These are phyloP conservation scores for Mercenaria mercenaria DNA, from an alignment of 1,140 invertebrate genomes.

Conservation along the genomic window DNA sequence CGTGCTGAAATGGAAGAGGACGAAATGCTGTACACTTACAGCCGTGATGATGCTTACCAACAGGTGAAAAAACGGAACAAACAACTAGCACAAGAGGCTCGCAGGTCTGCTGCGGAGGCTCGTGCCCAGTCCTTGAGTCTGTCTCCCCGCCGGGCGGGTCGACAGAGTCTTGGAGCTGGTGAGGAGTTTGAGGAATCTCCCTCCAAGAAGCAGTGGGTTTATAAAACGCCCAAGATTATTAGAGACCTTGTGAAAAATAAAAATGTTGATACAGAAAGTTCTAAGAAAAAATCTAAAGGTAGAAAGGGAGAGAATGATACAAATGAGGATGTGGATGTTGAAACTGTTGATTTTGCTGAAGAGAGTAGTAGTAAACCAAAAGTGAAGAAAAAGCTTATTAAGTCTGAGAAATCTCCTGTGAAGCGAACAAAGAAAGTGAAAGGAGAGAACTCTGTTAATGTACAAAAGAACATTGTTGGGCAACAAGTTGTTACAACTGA, in stretches of 20 bases:
- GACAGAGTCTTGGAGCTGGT: slow-evolving; percentile 22
- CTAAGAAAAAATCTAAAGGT: slow-evolving; percentile 19
- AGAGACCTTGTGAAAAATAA: slow-evolving; percentile 54
- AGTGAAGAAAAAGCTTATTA: slow-evolving; percentile 56
- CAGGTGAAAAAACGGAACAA: slow-evolving; percentile 82
- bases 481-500: slow-evolving; percentile 44
- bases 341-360: slow-evolving; percentile 52
- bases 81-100: slow-evolving; percentile 63
- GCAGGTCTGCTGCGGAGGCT: slow-evolving; percentile 60
- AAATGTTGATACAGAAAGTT: slow-evolving; percentile 33
- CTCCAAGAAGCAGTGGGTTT: slow-evolving; percentile 55
- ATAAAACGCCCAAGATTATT: slow-evolving; percentile 61
- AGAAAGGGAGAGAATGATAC: slow-evolving; percentile 53
- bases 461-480: slow-evolving; percentile 34
- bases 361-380: slow-evolving; percentile 41
- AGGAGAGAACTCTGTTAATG: slow-evolving; percentile 29
- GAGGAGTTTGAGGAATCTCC: slow-evolving; percentile 8
- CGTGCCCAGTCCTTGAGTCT: slow-evolving; percentile 33
- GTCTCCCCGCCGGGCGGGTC: slow-evolving; percentile 31
- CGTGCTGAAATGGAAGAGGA: slow-evolving; percentile 90
- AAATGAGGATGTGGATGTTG: slow-evolving; percentile 63
- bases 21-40: slow-evolving; percentile 87
- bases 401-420: slow-evolving; percentile 48
- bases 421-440: slow-evolving; percentile 57
- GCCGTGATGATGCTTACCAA: slow-evolving; percentile 81